phyloP scores from a whole-genome alignment of 2,113 vertebrate species.

The Sinocyclocheilus anophthalmus region DNA sequence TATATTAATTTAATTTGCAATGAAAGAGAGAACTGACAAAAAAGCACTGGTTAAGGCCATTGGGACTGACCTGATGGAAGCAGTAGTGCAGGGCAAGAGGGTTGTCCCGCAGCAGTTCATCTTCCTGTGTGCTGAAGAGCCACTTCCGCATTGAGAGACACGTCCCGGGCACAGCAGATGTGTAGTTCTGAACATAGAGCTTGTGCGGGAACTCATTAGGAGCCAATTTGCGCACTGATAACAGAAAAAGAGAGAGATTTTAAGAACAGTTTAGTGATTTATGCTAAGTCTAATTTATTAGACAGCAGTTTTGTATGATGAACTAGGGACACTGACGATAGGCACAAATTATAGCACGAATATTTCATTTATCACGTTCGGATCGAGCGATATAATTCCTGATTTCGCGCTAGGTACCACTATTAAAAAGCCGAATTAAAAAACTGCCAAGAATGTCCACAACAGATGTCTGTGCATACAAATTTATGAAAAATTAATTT shows the following conservation, averaged over 20 bases:
- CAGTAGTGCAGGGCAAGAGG: slow-evolving; percentile 92
- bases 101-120: slow-evolving; percentile 90
- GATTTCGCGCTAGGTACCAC: too few relatives aligned
- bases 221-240: slow-evolving; percentile 85
- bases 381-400: too few relatives aligned
- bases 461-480: too few relatives aligned
- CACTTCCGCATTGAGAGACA: slow-evolving; percentile 93
- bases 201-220: slow-evolving; percentile 98
- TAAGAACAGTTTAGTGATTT: neutral
- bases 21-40: neutral
- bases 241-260: neutral
- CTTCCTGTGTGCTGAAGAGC: slow-evolving; percentile 94
- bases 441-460: too few relatives aligned
- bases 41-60: neutral
- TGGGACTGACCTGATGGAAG: slow-evolving; percentile 87
- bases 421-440: too few relatives aligned
- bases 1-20: neutral
- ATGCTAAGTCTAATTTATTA: neutral
- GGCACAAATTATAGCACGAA: too few relatives aligned
- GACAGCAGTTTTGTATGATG: too few relatives aligned
- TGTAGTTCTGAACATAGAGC: slow-evolving; percentile 97
- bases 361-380: too few relatives aligned
- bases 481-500: too few relatives aligned
- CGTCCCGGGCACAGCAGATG: slow-evolving; percentile 91
- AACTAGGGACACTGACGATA: too few relatives aligned